A percentile compares a stretch with the other conserved stretches of the same genome.
Evolutionary conservation across 2,113 vertebrate species (phyloP).

Genomic region (Tiliqua scincoides): DNA sequence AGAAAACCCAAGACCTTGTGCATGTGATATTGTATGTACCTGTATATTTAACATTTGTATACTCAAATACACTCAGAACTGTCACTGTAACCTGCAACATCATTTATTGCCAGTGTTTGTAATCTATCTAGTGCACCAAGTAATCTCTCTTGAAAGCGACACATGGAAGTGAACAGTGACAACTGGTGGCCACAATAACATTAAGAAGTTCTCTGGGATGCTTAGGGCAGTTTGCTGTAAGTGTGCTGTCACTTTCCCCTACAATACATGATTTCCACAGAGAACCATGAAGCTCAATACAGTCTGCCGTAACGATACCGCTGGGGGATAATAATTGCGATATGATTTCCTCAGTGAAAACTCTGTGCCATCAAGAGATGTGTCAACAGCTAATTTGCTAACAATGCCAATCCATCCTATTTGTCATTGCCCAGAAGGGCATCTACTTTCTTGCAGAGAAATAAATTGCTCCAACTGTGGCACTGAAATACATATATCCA

Average conservation of each 20-base stretch:
- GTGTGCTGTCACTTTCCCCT: background rate
- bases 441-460: background rate
- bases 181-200: background rate
- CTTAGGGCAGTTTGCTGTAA: background rate
- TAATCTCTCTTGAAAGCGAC: constrained; percentile 5
- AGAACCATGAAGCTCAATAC: background rate
- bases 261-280: background rate
- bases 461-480: background rate
- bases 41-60: background rate
- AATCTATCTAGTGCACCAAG: background rate
- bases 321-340: background rate
- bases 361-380: background rate
- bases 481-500: background rate
- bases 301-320: background rate
- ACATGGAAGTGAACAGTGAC: background rate
- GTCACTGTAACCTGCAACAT: constrained; percentile 12
- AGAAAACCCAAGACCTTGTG: background rate
- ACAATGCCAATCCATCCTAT: background rate
- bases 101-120: background rate
- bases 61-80: background rate
- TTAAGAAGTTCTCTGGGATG: background rate
- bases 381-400: background rate
- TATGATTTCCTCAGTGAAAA: background rate
- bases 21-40: no score
- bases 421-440: background rate